Evolutionary conservation across 2,888 invertebrate genomes (phyloP).

Genomic region (Acanthosepion pharaonis): DNA sequence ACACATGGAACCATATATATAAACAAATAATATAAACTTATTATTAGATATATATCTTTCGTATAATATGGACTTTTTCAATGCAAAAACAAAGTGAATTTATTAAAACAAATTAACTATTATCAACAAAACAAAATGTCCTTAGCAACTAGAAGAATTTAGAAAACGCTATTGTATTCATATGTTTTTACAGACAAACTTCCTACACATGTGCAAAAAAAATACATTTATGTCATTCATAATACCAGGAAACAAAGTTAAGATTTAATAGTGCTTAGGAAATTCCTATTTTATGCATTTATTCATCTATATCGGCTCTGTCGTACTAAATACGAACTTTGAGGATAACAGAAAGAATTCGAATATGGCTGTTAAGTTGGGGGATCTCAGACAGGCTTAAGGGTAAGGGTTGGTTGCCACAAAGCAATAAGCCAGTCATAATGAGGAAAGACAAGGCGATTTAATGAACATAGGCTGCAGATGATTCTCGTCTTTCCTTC

Average conservation of each 20-base stretch:
- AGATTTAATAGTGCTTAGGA: neutral
- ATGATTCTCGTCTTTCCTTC: neutral
- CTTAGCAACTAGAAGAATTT: too few species aligned
- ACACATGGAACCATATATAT: too few species aligned
- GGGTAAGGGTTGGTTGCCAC: neutral
- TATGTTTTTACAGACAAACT: neutral
- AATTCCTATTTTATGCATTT: neutral
- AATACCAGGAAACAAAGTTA: neutral
- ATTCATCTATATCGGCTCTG: neutral
- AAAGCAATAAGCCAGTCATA: neutral
- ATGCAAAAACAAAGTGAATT: too few species aligned
- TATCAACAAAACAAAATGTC: too few species aligned
- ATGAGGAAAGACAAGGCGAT: constrained; percentile 5
- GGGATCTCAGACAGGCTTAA: neutral
- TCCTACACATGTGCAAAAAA: too few species aligned
- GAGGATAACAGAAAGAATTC: neutral
- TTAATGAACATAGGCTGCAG: neutral
- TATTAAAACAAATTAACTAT: too few species aligned
- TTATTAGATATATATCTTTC: too few species aligned
- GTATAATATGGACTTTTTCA: too few species aligned
- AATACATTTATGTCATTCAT: neutral
- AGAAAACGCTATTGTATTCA: too few species aligned
- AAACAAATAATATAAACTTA: too few species aligned
- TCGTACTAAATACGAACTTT: neutral
- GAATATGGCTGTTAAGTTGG: neutral